phyloP scores from a whole-genome alignment of 1,140 invertebrate genomes.

The Pseudachorutes palmiensis region DNA sequence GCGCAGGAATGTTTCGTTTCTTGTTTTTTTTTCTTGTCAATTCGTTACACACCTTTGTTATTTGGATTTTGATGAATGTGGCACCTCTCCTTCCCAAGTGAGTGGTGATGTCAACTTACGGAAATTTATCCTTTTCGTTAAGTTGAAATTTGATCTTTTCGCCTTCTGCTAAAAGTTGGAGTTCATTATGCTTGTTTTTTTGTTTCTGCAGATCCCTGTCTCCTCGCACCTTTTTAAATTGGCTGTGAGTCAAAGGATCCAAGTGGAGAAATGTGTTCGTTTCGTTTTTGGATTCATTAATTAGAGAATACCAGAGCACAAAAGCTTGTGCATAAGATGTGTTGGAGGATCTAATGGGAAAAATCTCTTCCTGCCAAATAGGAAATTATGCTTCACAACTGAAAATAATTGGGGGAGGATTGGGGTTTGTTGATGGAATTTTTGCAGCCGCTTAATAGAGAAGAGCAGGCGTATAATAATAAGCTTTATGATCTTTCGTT shows the following conservation, averaged over 20 bases:
- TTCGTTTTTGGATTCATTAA: constrained; percentile 8
- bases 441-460: no score
- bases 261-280: background rate
- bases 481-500: no score
- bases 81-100: no score
- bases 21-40: no score
- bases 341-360: background rate
- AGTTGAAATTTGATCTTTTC: background rate
- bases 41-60: no score
- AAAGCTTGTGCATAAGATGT: no score
- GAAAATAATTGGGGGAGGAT: constrained; percentile 8
- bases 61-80: no score
- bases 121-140: no score
- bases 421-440: background rate
- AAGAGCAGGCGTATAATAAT: no score
- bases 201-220: background rate
- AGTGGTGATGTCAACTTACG: no score
- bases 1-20: no score
- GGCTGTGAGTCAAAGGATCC: background rate
- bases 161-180: background rate
- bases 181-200: background rate
- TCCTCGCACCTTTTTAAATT: constrained; percentile 6
- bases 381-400: background rate
- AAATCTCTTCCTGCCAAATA: background rate
- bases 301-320: constrained; percentile 11